These are phyloP conservation scores for Actinia equina DNA, from an alignment of 64 coral and sea anemone genomes.

Conservation along the genomic window DNA sequence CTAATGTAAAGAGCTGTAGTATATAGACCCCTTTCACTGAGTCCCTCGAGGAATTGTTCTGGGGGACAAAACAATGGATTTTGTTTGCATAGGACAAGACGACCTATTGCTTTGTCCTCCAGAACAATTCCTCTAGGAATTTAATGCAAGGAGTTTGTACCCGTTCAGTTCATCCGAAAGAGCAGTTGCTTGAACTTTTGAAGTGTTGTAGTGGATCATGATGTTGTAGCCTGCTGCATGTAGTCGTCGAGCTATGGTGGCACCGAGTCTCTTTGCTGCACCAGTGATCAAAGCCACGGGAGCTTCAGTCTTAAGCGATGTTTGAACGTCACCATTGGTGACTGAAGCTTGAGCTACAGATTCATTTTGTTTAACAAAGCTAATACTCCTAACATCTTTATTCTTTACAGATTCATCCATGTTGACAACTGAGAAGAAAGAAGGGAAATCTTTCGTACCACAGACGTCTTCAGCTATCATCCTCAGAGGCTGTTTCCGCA, in stretches of 20 bases:
- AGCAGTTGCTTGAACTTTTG: neutral
- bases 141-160: too few relatives aligned
- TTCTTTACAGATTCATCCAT: neutral
- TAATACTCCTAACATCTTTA: neutral
- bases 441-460: conserved; percentile 28
- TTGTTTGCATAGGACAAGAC: too few relatives aligned
- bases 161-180: conserved; percentile 59
- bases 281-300: conserved; percentile 64
- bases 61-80: too few relatives aligned
- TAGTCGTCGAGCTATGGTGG: conserved; percentile 34
- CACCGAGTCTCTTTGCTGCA: conserved; percentile 61
- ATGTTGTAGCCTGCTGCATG: conserved; percentile 55
- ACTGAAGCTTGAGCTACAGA: neutral
- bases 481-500: conserved; percentile 24
- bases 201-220: conserved; percentile 68
- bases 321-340: neutral
- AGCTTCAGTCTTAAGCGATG: neutral
- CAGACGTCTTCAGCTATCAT: conserved; percentile 32
- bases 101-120: too few relatives aligned
- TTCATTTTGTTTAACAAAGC: neutral
- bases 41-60: too few relatives aligned
- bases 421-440: conserved; percentile 31
- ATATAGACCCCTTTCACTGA: too few relatives aligned
- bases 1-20: too few relatives aligned
- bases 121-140: too few relatives aligned